Percentiles rank a stretch among this genome's conserved stretches.
phyloP scores from a whole-genome alignment of 2,888 invertebrate species.

The Drosophila longiperda region DNA sequence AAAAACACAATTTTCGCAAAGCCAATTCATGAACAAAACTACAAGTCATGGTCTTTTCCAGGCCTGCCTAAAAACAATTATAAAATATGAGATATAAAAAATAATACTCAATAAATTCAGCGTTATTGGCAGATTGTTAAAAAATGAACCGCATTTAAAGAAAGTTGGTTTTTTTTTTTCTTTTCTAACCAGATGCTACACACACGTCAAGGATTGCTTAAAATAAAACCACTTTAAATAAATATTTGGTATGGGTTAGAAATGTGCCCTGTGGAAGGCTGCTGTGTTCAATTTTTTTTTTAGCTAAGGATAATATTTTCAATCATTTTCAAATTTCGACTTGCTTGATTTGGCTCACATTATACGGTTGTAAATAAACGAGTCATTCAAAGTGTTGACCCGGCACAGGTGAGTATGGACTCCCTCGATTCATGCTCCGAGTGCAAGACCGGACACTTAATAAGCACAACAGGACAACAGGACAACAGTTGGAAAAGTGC shows the following conservation, averaged over 20 bases:
- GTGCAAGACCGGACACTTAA: neutral
- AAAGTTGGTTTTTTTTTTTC: no score
- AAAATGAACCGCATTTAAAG: no score
- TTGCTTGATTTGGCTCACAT: neutral
- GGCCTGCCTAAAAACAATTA: neutral
- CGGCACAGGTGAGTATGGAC: neutral
- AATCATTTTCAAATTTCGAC: neutral
- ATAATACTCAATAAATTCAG: neutral
- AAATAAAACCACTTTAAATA: neutral
- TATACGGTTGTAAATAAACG: neutral
- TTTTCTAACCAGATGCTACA: no score
- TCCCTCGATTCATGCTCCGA: neutral
- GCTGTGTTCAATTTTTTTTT: neutral
- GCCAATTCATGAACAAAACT: conserved; percentile 11
- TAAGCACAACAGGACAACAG: neutral
- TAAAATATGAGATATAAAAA: neutral
- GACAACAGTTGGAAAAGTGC: conserved; percentile 44
- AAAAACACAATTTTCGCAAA: neutral
- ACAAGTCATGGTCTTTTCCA: neutral
- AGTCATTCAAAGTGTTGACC: neutral
- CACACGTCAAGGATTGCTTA: no score
- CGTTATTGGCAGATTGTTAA: no score
- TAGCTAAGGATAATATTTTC: neutral
- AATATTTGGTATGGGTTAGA: neutral
- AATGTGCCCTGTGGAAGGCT: neutral